phyloP scores from a whole-genome alignment of 2,888 invertebrate genomes.

The Fissipunctia ypsillon region DNA sequence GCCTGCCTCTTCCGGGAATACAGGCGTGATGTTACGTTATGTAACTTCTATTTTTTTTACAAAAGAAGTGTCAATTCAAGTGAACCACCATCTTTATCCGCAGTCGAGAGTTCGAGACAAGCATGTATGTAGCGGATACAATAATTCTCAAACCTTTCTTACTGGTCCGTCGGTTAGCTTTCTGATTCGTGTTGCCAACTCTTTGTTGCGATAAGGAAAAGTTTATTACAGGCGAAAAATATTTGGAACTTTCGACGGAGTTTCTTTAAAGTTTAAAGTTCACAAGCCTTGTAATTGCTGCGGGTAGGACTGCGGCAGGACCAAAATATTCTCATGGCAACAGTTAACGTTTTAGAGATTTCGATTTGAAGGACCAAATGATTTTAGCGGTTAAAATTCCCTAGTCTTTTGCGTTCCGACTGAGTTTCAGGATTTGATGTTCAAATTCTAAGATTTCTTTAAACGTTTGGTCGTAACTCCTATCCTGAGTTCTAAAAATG shows the following conservation, averaged over 20 bases:
- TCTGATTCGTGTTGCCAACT: slow-evolving; percentile 22
- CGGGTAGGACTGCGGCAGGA: not conserved
- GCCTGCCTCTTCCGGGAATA: too few relatives aligned
- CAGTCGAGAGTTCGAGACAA: not conserved
- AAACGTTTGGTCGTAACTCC: not conserved
- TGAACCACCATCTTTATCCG: not conserved
- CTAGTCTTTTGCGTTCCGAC: not conserved
- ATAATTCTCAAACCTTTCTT: slow-evolving; percentile 5
- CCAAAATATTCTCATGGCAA: not conserved
- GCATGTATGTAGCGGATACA: slow-evolving; percentile 4
- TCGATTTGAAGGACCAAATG: not conserved
- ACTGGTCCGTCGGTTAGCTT: slow-evolving; percentile 11
- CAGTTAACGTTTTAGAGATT: not conserved
- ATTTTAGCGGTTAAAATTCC: not conserved
- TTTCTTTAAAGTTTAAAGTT: slow-evolving; percentile 21
- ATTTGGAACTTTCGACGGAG: not conserved
- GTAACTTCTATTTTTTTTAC: not conserved
- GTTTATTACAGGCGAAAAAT: slow-evolving; percentile 2
- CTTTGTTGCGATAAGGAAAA: slow-evolving; percentile 36
- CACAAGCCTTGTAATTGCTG: slow-evolving; percentile 3
- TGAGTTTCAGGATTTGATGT: not conserved
- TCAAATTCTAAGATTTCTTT: not conserved
- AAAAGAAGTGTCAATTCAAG: not conserved
- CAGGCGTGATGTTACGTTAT: too few relatives aligned
- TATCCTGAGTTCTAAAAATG: not conserved